Percentiles rank a stretch among this genome's conserved stretches.
phyloP scores from a whole-genome alignment of 2,113 vertebrate species.

The Aleadryas rufinucha region DNA sequence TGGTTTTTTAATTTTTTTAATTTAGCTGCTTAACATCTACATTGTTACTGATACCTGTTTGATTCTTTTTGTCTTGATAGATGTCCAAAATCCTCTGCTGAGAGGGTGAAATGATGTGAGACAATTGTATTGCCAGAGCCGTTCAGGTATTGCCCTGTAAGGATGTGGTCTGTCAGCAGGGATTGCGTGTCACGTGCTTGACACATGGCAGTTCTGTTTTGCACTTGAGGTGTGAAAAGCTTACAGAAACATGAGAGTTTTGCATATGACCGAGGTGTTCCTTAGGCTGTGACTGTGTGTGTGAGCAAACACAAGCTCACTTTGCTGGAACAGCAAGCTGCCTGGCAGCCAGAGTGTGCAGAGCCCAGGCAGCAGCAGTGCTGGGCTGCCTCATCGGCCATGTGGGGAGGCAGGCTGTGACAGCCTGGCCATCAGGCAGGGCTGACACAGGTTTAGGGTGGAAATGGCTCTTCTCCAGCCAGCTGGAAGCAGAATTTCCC shows the following conservation, averaged over 20 bases:
- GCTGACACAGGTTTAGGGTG: background rate
- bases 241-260: background rate
- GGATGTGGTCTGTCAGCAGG: background rate
- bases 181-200: rapidly evolving
- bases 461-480: background rate
- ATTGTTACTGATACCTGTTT: background rate
- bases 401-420: background rate
- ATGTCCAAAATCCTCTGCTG: background rate
- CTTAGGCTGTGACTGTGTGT: background rate
- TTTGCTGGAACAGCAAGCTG: background rate
- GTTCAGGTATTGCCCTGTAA: background rate
- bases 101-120: background rate
- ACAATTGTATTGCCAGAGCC: background rate
- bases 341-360: background rate
- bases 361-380: background rate
- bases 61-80: background rate
- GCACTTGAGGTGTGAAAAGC: background rate
- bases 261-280: background rate
- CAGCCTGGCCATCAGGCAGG: background rate
- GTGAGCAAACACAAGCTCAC: background rate
- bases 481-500: background rate
- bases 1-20: background rate
- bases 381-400: rapidly evolving
- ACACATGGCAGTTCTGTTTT: background rate
- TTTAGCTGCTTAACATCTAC: background rate